Evolutionary conservation across 2,797 vertebrate genomes (phyloP).

Genomic region (Lepus townsendii): DNA sequence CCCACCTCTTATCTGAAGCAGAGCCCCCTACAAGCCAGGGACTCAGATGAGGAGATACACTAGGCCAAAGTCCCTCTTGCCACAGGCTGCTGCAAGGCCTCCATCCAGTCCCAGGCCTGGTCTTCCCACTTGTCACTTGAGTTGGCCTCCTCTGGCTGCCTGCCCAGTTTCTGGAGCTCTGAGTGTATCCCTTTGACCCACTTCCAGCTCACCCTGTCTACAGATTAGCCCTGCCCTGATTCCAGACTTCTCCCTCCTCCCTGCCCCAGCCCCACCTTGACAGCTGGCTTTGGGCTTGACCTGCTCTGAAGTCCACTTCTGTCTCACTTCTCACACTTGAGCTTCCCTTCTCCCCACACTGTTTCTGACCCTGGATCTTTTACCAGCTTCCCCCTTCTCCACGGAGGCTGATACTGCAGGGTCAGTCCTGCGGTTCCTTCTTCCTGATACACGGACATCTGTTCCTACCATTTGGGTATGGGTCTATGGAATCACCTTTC

Average conservation of each 20-base stretch:
- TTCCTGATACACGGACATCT: neutral
- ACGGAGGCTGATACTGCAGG: neutral
- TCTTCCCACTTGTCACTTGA: neutral
- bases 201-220: neutral
- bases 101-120: neutral
- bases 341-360: neutral
- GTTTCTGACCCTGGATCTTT: neutral
- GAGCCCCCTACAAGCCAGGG: neutral
- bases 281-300: neutral
- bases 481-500: constrained; percentile 85
- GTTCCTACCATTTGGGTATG: accelerated
- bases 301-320: neutral
- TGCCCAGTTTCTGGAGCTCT: neutral
- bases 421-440: neutral
- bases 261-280: neutral
- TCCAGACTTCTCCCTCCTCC: neutral
- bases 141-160: neutral
- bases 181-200: neutral
- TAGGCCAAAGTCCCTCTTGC: neutral
- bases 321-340: neutral
- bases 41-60: neutral
- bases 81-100: neutral
- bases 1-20: neutral
- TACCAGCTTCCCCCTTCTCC: neutral
- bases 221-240: neutral